Evolutionary conservation across 2,888 invertebrate genomes (phyloP).

Genomic region (Drosophila tanythrix): DNA sequence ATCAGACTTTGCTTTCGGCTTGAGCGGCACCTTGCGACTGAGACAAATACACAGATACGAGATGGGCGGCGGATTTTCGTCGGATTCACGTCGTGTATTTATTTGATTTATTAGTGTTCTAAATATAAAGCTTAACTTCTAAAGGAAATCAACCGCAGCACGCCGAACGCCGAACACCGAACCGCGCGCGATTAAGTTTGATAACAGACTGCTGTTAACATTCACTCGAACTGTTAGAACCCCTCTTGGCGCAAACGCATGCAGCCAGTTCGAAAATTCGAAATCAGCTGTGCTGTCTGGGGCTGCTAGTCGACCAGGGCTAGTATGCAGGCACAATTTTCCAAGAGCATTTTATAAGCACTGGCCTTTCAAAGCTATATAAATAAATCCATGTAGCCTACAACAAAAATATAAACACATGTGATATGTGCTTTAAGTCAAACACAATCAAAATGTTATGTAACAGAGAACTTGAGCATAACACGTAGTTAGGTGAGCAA

Average conservation of each 20-base stretch:
- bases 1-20: slow-evolving; percentile 12
- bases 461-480: background rate
- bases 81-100: slow-evolving; percentile 22
- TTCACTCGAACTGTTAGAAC: slow-evolving; percentile 15
- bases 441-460: background rate
- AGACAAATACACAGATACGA: slow-evolving; percentile 9
- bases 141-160: slow-evolving; percentile 49
- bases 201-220: slow-evolving; percentile 57
- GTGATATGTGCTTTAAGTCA: background rate
- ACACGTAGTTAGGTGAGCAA: slow-evolving; percentile 4
- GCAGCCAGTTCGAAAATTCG: slow-evolving; percentile 48
- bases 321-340: slow-evolving; percentile 15
- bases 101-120: slow-evolving; percentile 35
- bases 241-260: slow-evolving; percentile 53
- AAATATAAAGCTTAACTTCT: slow-evolving; percentile 45
- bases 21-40: slow-evolving; percentile 13
- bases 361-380: background rate
- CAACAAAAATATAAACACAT: background rate
- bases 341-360: background rate
- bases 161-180: slow-evolving; percentile 41
- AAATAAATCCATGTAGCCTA: no score
- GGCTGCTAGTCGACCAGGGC: slow-evolving; percentile 27
- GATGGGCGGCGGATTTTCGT: slow-evolving; percentile 29
- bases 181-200: slow-evolving; percentile 50
- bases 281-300: slow-evolving; percentile 43